Conservation (phyloP, 2,113 vertebrate genomes). For the Oxyruncus cristatus region DNA sequence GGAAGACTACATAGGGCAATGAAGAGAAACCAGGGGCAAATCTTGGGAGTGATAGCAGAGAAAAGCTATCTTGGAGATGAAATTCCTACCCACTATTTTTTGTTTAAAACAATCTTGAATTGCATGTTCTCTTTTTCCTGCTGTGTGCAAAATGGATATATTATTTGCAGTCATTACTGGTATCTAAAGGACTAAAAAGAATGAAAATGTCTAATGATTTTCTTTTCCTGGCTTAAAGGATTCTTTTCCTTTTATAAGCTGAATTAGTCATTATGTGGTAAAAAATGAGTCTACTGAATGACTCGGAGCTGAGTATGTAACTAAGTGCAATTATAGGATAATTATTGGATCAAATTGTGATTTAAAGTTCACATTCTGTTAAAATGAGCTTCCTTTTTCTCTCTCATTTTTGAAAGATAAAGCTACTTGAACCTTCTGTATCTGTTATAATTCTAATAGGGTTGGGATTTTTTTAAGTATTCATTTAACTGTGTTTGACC, state of each 20-base stretch:
- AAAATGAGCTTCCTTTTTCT: neutral
- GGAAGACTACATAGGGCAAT: neutral
- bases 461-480: neutral
- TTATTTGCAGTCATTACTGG: neutral
- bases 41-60: neutral
- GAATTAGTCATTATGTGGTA: neutral
- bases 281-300: neutral
- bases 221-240: neutral
- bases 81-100: neutral
- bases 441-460: neutral
- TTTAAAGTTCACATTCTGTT: neutral
- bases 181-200: neutral
- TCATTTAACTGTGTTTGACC: neutral
- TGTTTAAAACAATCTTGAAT: neutral
- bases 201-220: neutral
- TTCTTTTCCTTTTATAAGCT: neutral
- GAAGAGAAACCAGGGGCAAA: neutral
- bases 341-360: neutral
- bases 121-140: neutral
- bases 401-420: neutral
- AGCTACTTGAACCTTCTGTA: neutral
- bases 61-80: neutral
- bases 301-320: neutral
- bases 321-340: neutral
- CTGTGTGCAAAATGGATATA: neutral